Base-by-base conservation (phyloP, 2,797 vertebrate genomes). In the Propithecus perrieri region DNA sequence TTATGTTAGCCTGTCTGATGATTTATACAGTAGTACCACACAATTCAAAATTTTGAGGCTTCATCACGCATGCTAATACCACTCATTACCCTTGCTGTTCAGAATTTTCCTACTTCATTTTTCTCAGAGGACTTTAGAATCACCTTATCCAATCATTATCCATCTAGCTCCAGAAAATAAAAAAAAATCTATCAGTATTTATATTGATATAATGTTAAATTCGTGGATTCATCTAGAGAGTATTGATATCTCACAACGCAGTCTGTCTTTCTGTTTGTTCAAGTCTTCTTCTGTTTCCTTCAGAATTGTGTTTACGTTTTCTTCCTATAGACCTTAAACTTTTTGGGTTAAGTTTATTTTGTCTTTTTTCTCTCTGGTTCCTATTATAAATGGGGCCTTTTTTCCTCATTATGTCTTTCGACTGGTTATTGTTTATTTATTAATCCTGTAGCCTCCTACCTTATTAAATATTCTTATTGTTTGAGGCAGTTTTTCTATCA, bases 201-300 rank as follows among this genome's bases (percentile, higher is more conserved):
- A 88, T 46, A 30, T n/a, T 65, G 50, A 59, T 48, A 72, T 10
- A 69, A 59, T 74, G 38, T 65, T 65, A 87, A 83, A 53, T 46
- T 38, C 59, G 53, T 63, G 41, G 33, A 78, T 90, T 96, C n/a
- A 18, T 84, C 63, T 96, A 88, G 48, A 85, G 26, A 81, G 20
- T 57, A 38, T 13, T n/a, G 38, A 69, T 48, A 24, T 11, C 12
- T 75, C 43, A 84, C 14, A 48, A 15, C 33, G n/a, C 14, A 24
- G 6, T 20, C 35, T 50, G 10, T 48, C 94, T 86, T 65, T 84
- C 75, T 79, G 3, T 79, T 88, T 63, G 15, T 85, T 91, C 17
- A 92, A 33, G 17, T 76, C 30, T n/a, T 93, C 20, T 90, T 92
- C 50, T 85, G 67, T 84, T 94, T 90, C 46, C 24, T 81, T 96